Base-by-base conservation (phyloP, 2,888 invertebrate genomes). In the Pristionchus entomophagus region DNA sequence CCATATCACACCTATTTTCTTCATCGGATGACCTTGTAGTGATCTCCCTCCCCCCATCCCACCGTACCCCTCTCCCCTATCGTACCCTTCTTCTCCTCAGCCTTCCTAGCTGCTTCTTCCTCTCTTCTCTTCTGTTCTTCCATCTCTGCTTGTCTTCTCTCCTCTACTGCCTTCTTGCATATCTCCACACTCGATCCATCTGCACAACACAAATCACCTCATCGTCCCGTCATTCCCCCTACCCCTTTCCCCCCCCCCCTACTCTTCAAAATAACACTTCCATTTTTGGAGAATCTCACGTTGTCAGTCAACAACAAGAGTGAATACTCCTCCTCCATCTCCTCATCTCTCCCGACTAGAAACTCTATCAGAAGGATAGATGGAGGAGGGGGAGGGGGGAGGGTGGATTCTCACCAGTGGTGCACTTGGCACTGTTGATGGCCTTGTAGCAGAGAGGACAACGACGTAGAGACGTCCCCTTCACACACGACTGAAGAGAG, bases 391-490 rank as follows among this genome's bases (percentile, higher is more conserved):
- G 14, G 22, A 35, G 22, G 41, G 14, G 69, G 38, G 69, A 19
- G 65, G 6, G 8, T 14, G 8, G 10, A 29, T 45, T 45, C 82
- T 59, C 19, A 84, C 83, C 83, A 32, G n/a, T 26, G 29, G 83
- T 65, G 49, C 53, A 53, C 45, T 49, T 84, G n/a, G 83, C 83
- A 45, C 65, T 65, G 14, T 22, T n/a, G 19, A 84, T 84, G 35
- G 83, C 41, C 65, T 85, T 85, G 56, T 85, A 85, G 77, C 85
- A 85, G 29, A 85, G 38, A 10, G 73, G 85, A 85, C 85, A 85
- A 29, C 85, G 73, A 73, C 85, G 73, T 5, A 85, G 77, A 26
- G 51, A 56, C 10, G 56, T 56, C 17, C 41, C 45, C 17, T 56
- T 85, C 29, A 77, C 56, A n/a, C 85, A 85, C 19, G 73, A 73